Percentiles rank a stretch among this genome's conserved stretches.
These are phyloP conservation scores for Whitmania pigra DNA, from an alignment of 1,140 invertebrate species.

Conservation along the genomic window DNA sequence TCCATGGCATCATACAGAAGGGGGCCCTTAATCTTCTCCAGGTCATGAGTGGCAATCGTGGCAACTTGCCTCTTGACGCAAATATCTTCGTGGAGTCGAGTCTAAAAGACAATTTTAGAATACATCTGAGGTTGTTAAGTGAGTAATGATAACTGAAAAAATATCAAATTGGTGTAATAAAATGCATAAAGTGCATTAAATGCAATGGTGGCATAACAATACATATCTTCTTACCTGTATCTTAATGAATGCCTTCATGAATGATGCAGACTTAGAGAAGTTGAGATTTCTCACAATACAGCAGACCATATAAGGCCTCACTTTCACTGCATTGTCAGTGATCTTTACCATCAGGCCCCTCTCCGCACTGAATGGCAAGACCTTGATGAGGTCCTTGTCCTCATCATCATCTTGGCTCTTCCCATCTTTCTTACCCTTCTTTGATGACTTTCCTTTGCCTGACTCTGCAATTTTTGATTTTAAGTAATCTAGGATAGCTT, in stretches of 20 bases:
- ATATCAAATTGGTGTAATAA: not conserved
- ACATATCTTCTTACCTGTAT: slow-evolving; percentile 47
- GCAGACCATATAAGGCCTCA: slow-evolving; percentile 58
- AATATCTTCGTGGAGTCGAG: slow-evolving; percentile 61
- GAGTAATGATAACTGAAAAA: not conserved
- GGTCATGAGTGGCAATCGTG: slow-evolving; percentile 70
- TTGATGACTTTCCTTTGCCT: slow-evolving; percentile 26
- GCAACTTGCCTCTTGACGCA: slow-evolving; percentile 63
- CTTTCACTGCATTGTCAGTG: slow-evolving; percentile 45
- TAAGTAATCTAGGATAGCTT: slow-evolving; percentile 37
- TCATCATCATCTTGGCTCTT: slow-evolving; percentile 29
- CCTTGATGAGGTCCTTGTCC: slow-evolving; percentile 35
- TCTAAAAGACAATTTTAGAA: slow-evolving; percentile 37
- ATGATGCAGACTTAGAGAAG: slow-evolving; percentile 48
- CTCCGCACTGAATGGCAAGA: slow-evolving; percentile 48
- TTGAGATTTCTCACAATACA: slow-evolving; percentile 56
- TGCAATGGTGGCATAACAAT: not conserved
- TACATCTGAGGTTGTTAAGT: not conserved
- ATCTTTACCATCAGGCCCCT: slow-evolving; percentile 47
- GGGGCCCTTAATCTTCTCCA: slow-evolving; percentile 52
- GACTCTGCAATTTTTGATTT: slow-evolving; percentile 26
- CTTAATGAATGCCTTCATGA: slow-evolving; percentile 64
- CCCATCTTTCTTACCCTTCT: slow-evolving; percentile 25
- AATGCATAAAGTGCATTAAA: not conserved
- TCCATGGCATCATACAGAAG: slow-evolving; percentile 54